These are phyloP conservation scores for Bostrychus sinensis DNA, from an alignment of 2,113 vertebrate species.

Conservation along the genomic window DNA sequence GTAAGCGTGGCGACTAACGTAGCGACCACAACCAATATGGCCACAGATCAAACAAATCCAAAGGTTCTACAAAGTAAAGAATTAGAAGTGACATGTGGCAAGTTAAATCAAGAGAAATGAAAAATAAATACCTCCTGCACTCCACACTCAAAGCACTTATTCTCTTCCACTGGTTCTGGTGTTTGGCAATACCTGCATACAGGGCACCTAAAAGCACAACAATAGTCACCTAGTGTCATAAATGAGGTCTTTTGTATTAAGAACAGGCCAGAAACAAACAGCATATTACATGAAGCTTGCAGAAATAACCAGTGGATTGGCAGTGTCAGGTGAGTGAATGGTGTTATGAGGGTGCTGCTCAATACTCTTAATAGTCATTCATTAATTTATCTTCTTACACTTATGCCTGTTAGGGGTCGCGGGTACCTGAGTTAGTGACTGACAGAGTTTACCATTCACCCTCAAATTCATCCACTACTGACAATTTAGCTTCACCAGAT, in stretches of 20 bases:
- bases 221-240: constrained; percentile 25
- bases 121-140: constrained; percentile 90
- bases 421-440: no score
- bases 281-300: constrained; percentile 24
- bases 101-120: background rate
- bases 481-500: no score
- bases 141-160: constrained; percentile 98
- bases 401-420: no score
- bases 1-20: constrained; percentile 95
- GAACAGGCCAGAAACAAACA: constrained; percentile 35
- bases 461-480: no score
- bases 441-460: no score
- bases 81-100: no score
- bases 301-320: constrained; percentile 43
- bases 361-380: background rate
- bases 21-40: constrained; percentile 96
- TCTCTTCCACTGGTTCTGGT: constrained; percentile 96
- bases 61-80: constrained; percentile 83
- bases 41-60: constrained; percentile 99
- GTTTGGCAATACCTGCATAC: constrained; percentile 98
- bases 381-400: no score
- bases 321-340: constrained; percentile 18
- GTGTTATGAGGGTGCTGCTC: background rate
- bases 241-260: constrained; percentile 12
- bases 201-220: constrained; percentile 85